Evolutionary conservation across 92 coral and sea anemone genomes (phyloP), one percentile per base, ranked within the genome.

Genomic region (Actinostola sp.): DNA sequence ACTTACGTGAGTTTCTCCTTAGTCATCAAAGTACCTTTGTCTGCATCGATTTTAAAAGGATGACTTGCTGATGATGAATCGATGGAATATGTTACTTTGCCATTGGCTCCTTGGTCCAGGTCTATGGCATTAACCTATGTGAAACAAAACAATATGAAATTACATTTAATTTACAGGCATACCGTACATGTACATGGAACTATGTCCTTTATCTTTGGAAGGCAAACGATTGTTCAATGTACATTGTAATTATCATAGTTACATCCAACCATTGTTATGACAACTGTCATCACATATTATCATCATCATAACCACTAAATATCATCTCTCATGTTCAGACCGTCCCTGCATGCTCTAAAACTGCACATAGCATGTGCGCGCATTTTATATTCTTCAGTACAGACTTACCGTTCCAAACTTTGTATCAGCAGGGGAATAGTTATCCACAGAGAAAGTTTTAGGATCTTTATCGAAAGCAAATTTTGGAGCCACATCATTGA

Each of bases 401-500:
- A n/a, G n/a, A 36, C 77, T 29, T 73, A 90, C 96, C 89, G 78
- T 79, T 33, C 81, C 72, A 27, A 90, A 57, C 31, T 20, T 54
- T 13, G 86, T 46, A 26, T 88, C 88, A 16, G 74, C 73, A 17
- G 84, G 82, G 14, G 89, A 72, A 66, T 36, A 72, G 63, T 85
- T 83, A 56, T 86, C 89, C 31, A 90, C 76, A 56, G 83, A 78
- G 50, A 90, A 68, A 19, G 44, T 21, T 35, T 92, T 92, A 12
- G 82, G 85, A 24, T 66, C 68, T 24, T 30, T 11, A 3, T 68
- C 82, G 72, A 93, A 84, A 0, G 86, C 79, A 51, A 93, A 91
- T 50, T 43, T 61, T 21, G 98, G 98, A 0, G n/a, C 19, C 35
- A 61, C 42, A 36, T 93, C 94, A 82, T 93, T 88, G 38, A 78